Percentiles rank a stretch among this genome's conserved stretches.
Conservation (phyloP, 2,113 vertebrate species). For the Solea senegalensis region DNA sequence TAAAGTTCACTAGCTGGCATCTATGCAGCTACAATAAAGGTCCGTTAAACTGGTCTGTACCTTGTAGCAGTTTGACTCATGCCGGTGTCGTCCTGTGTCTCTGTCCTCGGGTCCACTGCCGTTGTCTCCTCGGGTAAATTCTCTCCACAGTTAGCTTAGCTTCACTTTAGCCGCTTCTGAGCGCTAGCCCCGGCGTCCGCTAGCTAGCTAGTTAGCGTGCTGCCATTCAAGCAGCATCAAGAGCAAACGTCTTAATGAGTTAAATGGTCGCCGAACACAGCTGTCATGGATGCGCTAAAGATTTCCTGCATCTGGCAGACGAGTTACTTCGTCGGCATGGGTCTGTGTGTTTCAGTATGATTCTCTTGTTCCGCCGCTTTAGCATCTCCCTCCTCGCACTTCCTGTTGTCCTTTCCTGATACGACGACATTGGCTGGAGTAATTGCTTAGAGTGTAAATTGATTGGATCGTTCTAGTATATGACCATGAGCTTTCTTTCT, state of each 20-base stretch:
- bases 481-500: background rate
- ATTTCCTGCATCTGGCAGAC: background rate
- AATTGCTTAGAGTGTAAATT: background rate
- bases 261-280: background rate
- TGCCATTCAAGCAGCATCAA: background rate
- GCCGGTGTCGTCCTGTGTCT: background rate
- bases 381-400: slow-evolving; percentile 36
- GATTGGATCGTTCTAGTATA: slow-evolving; percentile 51
- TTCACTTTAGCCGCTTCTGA: slow-evolving; percentile 13
- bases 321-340: background rate
- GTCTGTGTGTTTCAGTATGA: too few relatives aligned
- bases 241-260: background rate
- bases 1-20: background rate
- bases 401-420: slow-evolving; percentile 71
- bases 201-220: background rate
- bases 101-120: background rate
- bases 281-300: rapidly evolving
- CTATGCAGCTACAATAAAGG: slow-evolving; percentile 11
- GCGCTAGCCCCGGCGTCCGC: slow-evolving; percentile 11
- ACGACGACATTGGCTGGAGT: slow-evolving; percentile 61
- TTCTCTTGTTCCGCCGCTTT: background rate
- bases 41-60: slow-evolving; percentile 9
- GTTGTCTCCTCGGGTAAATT: background rate
- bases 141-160: slow-evolving; percentile 13
- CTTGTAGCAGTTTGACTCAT: slow-evolving; percentile 39